Evolutionary conservation across 1,140 invertebrate genomes (phyloP), one percentile per base, ranked within the genome.

Genomic region (Maniola jurtina): DNA sequence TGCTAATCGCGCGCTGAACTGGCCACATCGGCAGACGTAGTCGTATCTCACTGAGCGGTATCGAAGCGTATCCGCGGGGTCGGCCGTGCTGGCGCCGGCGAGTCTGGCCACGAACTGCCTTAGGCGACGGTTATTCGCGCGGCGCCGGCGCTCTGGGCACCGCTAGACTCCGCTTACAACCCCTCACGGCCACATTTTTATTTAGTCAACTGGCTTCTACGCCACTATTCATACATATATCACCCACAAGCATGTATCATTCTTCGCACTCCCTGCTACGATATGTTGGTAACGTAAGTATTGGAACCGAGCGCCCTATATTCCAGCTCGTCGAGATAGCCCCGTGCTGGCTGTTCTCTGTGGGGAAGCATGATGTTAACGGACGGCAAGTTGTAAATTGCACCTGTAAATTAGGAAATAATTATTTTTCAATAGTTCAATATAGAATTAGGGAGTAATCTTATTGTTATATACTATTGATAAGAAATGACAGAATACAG

Each of bases 171-270:
- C 73, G 61, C 57, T 79, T 70, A 77, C 77, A 79, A 78, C 80
- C 77, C 48, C 77, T 77, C 74, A 80, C 82, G 84, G 76, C 80
- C 83, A 84, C 82, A 89, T 86, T 89, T 90, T 90, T 90, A 90
- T 87, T 87, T 86, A 90, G 83, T 88, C 84, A 81, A 88, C 80
- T 90, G 84, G 89, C 88, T 90, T 90, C 84, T 80, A 83, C 83
- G 77, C 79, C 82, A 88, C 84, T 86, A 86, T 88, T 88, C 86
- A 87, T 90, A 82, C 52, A 13, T 63, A 63, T 88, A 84, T 90
- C 83, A 82, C 42, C 36, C 63, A 6, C 42, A 11, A 45, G 42
- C 13, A 63, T 88, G 84, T 88, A 83, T 90, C 85, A 90, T 84
- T 83, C 77, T 82, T 72, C 73, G 75, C 80, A 77, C 81, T 88